phyloP scores from a whole-genome alignment of 2,888 invertebrate species.

The Lasioglossum lativentre region DNA sequence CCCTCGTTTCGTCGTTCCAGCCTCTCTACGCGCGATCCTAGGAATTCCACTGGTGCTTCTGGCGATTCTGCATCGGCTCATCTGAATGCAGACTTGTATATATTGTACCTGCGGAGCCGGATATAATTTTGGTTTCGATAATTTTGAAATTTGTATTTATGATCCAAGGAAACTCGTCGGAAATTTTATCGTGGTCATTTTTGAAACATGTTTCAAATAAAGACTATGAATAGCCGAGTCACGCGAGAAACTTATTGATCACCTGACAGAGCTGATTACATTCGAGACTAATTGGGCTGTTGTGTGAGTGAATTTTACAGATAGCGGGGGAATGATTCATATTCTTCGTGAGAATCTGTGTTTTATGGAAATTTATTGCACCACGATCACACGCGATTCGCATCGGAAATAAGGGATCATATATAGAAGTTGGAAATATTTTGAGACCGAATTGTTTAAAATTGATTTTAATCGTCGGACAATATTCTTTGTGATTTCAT shows the following conservation, averaged over 20 bases:
- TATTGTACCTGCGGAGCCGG: neutral
- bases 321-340: neutral
- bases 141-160: neutral
- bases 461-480: too few relatives aligned
- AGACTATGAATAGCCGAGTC: neutral
- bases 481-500: neutral
- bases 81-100: neutral
- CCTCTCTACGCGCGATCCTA: conserved; percentile 20
- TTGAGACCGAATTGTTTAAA: too few relatives aligned
- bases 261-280: neutral
- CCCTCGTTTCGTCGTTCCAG: conserved; percentile 39
- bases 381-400: too few relatives aligned
- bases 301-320: neutral
- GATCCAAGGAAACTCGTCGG: neutral
- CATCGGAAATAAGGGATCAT: too few relatives aligned
- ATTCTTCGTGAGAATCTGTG: neutral
- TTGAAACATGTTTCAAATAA: neutral
- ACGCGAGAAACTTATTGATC: neutral
- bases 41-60: conserved; percentile 30
- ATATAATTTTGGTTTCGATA: neutral
- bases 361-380: neutral
- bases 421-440: too few relatives aligned
- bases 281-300: neutral
- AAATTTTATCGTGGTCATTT: neutral
- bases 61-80: conserved; percentile 27